phyloP scores from a whole-genome alignment of 2,797 vertebrate genomes.

The Corythornis leucogaster region DNA sequence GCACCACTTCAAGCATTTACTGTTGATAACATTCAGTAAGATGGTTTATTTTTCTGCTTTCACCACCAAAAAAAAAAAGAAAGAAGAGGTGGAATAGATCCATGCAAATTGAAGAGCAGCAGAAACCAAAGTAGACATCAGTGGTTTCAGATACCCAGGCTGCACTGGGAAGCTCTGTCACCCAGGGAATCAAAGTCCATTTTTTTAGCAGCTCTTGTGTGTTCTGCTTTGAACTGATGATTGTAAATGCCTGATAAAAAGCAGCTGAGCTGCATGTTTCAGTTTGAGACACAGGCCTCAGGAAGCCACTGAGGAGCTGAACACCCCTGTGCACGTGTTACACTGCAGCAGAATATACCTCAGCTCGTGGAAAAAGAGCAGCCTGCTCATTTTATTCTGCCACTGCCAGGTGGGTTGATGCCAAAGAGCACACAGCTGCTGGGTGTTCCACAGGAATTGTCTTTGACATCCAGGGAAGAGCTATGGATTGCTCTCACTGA shows the following conservation, averaged over 20 bases:
- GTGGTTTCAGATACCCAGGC: constrained; percentile 55
- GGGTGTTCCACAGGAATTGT: background rate
- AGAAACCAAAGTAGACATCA: constrained; percentile 7
- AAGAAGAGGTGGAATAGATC: constrained; percentile 28
- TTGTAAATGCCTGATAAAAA: constrained; percentile 64
- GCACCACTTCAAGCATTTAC: constrained; percentile 17
- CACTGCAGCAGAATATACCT: background rate
- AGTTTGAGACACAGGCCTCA: constrained; percentile 54
- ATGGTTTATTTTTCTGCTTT: constrained; percentile 65
- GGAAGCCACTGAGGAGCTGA: constrained; percentile 47
- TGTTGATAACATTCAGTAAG: background rate
- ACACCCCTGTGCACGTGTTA: rapidly evolving
- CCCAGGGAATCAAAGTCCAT: constrained; percentile 46
- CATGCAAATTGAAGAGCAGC: constrained; percentile 50
- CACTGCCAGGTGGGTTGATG: background rate
- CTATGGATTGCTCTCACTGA: background rate
- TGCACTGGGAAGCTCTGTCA: constrained; percentile 13
- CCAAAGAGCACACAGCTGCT: background rate
- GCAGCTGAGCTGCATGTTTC: constrained; percentile 58
- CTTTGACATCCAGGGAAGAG: background rate
- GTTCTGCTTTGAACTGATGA: constrained; percentile 58
- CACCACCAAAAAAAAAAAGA: background rate
- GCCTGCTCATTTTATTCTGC: background rate
- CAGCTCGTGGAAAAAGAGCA: background rate
- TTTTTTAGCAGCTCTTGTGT: constrained; percentile 35